Percentiles rank a stretch among this genome's conserved stretches.
These are phyloP conservation scores for Poeciliopsis paucimaculata DNA, from an alignment of 2,797 vertebrate species.

Conservation along the genomic window DNA sequence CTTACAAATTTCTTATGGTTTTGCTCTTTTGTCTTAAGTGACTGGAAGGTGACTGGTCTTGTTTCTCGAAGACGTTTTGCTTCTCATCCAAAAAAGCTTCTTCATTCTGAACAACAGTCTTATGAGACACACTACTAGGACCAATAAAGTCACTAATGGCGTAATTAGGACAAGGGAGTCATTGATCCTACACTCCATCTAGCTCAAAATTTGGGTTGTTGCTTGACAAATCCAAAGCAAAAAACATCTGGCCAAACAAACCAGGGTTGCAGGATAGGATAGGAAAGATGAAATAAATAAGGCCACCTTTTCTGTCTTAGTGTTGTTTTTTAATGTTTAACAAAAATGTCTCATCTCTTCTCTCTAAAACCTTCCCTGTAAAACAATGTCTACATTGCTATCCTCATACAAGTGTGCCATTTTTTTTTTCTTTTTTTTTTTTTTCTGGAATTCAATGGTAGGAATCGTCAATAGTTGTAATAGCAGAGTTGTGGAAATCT, in stretches of 20 bases:
- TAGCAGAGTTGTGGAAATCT: not conserved
- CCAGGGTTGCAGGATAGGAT: not conserved
- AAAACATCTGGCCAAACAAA: not conserved
- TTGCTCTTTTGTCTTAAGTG: not conserved
- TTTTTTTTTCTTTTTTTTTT: not conserved
- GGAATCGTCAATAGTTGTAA: not conserved
- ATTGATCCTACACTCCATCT: not conserved
- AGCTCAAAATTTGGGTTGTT: not conserved
- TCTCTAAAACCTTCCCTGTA: not conserved
- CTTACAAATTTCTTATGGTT: not conserved
- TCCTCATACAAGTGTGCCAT: not conserved
- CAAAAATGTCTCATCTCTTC: not conserved
- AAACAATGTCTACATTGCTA: not conserved
- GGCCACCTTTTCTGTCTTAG: not conserved
- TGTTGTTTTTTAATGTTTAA: not conserved
- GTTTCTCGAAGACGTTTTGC: not conserved
- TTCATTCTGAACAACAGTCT: not conserved
- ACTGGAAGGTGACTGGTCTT: not conserved
- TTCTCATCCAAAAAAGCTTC: not conserved
- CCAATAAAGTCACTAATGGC: not conserved
- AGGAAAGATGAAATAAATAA: not conserved
- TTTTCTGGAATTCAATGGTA: not conserved
- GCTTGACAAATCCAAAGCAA: not conserved
- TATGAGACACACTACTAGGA: not conserved
- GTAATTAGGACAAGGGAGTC: not conserved